Percentiles rank a stretch among this genome's conserved stretches.
These are phyloP conservation scores for Dynastes tityus DNA, from an alignment of 2,888 invertebrate species.

Conservation along the genomic window DNA sequence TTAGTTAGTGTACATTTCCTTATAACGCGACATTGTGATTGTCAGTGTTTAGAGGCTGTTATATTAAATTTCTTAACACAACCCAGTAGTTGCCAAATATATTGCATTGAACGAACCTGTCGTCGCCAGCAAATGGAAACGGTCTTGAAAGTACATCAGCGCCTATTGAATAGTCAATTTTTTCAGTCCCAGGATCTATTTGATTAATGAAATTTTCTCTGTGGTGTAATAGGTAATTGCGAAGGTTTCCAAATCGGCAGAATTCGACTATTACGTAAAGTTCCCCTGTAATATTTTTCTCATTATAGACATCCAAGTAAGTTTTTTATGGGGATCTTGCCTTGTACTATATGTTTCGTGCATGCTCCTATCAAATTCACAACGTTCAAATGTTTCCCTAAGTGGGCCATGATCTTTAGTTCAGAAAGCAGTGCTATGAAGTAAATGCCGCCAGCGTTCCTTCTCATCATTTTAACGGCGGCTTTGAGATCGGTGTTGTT, in stretches of 20 bases:
- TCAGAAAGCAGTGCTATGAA: slow-evolving; percentile 93
- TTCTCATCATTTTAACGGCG: slow-evolving; percentile 97
- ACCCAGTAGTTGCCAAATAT: too few relatives aligned
- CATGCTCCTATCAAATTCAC: slow-evolving; percentile 96
- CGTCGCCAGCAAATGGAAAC: slow-evolving; percentile 74
- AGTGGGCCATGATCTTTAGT: slow-evolving; percentile 95
- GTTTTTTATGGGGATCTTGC: slow-evolving; percentile 72
- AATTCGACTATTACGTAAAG: slow-evolving; percentile 95
- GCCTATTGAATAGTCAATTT: slow-evolving; percentile 79
- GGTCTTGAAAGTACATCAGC: slow-evolving; percentile 74
- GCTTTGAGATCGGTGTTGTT: slow-evolving; percentile 85
- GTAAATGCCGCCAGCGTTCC: slow-evolving; percentile 86
- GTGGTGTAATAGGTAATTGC: slow-evolving; percentile 89
- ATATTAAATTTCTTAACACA: too few relatives aligned
- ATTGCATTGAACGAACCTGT: slow-evolving; percentile 68
- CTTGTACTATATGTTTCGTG: slow-evolving; percentile 90
- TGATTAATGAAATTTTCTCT: slow-evolving; percentile 89
- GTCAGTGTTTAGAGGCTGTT: too few relatives aligned
- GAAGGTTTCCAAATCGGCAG: slow-evolving; percentile 93
- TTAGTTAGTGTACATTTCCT: too few relatives aligned
- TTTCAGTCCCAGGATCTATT: slow-evolving; percentile 79
- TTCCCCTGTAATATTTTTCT: slow-evolving; percentile 77
- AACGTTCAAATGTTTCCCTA: slow-evolving; percentile 95
- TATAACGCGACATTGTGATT: too few relatives aligned
- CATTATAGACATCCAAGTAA: too few relatives aligned